Base-by-base conservation (phyloP, 2,797 vertebrate genomes). In the Enteromius viviparus region DNA sequence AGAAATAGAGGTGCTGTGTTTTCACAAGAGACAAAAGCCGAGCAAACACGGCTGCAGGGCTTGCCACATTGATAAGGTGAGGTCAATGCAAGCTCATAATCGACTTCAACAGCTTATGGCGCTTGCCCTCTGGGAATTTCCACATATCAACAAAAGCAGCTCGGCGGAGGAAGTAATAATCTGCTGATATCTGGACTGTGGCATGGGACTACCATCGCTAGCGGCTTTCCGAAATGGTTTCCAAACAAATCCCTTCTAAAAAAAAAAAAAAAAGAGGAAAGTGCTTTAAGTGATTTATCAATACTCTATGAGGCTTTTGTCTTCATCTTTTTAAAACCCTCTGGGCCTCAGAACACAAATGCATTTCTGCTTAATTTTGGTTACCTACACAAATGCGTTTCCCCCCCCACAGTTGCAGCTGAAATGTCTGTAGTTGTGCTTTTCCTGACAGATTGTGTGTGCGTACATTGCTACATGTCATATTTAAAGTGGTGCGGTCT, bases 41-140 rank as follows among this genome's bases (percentile, higher is more conserved):
- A 78, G 65, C 88, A 86, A 86, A 89, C 82, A 80, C 47, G 51
- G 85, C 88, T 85, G 80, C 78, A 66, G 32, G 82, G 89, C 88
- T 88, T 87, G 87, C 86, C 87, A 85, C 82, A 47, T 87, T 91
- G 91, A 92, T 92, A 89, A 89, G 88, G 84, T 89, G 88, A 90
- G 92, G 91, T 92, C 90, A 92, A 64, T 75, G 85, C 77, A 76
- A 86, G 80, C 89, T 85, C 55, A 29, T 90, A 92, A 90, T 93
- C 78, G 79, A 91, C 91, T 92, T 89, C 85, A 91, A 84, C 91
- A 88, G 88, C 89, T 90, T 88, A 82, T 86, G 89, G 79, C 88
- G 72, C 83, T 65, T 84, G 77, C 85, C 85, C 88, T 84, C 12
- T 3, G 74, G 90, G 89, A 87, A 87, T 87, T 87, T 87, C 34